A percentile compares a stretch with the other conserved stretches of the same genome.
These are phyloP conservation scores for Henicopernis longicauda DNA, from an alignment of 2,113 vertebrate genomes.

Conservation along the genomic window DNA sequence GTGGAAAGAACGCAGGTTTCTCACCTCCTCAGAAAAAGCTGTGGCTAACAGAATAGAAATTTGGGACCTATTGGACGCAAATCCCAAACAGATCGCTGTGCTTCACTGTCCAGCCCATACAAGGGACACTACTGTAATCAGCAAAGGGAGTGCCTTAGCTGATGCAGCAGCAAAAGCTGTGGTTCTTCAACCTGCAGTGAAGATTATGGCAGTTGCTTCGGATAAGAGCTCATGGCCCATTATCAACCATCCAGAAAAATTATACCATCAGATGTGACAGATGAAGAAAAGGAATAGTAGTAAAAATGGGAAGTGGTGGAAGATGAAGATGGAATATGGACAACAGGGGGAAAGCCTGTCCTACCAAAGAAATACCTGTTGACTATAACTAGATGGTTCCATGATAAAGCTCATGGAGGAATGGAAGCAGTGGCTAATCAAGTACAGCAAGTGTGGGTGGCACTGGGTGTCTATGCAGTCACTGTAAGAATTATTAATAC, in stretches of 20 bases:
- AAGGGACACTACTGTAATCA: fast-evolving
- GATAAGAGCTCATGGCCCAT: not conserved
- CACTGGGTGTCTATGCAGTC: not conserved
- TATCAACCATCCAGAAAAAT: not conserved
- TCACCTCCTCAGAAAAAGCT: not conserved
- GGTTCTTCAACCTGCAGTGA: fast-evolving
- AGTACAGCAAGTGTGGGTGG: not conserved
- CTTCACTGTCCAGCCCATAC: not conserved
- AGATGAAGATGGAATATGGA: not conserved
- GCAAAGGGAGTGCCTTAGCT: not conserved
- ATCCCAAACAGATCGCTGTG: not conserved
- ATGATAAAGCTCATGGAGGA: not conserved
- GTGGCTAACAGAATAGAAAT: not conserved
- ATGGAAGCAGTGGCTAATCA: not conserved
- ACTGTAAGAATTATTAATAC: not conserved
- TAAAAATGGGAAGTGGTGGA: not conserved
- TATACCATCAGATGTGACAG: not conserved
- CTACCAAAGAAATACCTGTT: not conserved
- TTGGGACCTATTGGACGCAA: not conserved
- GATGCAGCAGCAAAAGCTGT: fast-evolving
- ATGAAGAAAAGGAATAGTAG: not conserved
- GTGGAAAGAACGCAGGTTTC: fast-evolving
- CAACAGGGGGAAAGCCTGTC: not conserved
- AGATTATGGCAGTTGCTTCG: not conserved
- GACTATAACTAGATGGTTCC: not conserved